A percentile compares a stretch with the other conserved stretches of the same genome.
These are phyloP conservation scores for Coelinius sp. DNA, from an alignment of 2,888 invertebrate species.

Conservation along the genomic window DNA sequence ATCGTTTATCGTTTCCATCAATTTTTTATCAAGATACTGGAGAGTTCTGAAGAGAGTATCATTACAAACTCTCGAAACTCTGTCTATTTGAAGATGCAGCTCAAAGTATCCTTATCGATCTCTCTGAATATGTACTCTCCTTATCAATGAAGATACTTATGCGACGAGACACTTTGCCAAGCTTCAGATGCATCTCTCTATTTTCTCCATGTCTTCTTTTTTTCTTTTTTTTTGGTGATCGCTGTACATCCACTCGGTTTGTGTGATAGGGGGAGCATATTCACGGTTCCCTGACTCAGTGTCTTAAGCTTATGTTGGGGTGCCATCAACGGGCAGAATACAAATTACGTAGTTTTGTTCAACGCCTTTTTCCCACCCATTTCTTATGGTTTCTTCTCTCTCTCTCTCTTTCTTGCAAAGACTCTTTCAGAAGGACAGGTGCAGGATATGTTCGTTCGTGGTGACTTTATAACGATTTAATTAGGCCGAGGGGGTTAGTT, in stretches of 20 bases:
- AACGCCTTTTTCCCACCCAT: slow-evolving; percentile 18
- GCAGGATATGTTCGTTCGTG: slow-evolving; percentile 7
- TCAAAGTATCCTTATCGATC: neutral
- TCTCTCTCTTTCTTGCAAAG: neutral
- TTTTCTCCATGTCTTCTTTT: neutral
- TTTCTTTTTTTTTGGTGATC: slow-evolving; percentile 16
- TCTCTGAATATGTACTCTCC: neutral
- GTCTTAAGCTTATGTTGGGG: slow-evolving; percentile 24
- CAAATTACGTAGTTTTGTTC: slow-evolving; percentile 19
- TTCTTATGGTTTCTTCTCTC: slow-evolving; percentile 5
- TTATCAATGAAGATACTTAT: neutral
- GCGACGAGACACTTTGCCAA: neutral
- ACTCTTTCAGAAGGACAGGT: slow-evolving; percentile 31
- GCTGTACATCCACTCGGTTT: neutral
- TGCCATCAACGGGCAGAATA: slow-evolving; percentile 3
- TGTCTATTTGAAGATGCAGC: neutral
- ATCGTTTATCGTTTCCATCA: neutral
- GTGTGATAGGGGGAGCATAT: slow-evolving; percentile 10
- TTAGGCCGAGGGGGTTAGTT: neutral
- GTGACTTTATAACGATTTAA: slow-evolving; percentile 27
- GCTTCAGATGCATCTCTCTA: slow-evolving; percentile 13
- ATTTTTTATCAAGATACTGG: slow-evolving; percentile 5
- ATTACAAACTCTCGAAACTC: neutral
- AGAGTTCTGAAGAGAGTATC: slow-evolving; percentile 2
- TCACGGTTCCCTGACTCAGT: slow-evolving; percentile 27